These are phyloP conservation scores for Ara ararauna DNA, from an alignment of 2,797 vertebrate species.

Conservation along the genomic window DNA sequence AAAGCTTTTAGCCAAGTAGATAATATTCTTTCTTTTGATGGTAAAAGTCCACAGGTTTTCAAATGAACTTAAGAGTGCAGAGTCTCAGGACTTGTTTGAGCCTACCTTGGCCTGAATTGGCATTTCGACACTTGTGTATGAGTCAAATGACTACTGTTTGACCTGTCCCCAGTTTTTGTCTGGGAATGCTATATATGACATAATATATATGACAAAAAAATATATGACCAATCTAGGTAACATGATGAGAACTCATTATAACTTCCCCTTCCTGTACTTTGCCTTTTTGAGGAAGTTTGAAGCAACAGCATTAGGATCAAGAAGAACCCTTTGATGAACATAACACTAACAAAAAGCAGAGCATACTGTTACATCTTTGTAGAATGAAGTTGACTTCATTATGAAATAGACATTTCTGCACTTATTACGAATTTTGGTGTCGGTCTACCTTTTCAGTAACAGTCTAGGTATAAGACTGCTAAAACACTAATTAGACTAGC, in stretches of 20 bases:
- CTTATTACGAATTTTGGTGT: not conserved
- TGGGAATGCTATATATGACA: not conserved
- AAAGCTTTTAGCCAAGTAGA: not conserved
- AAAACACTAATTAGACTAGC: not conserved
- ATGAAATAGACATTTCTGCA: not conserved
- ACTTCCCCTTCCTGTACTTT: not conserved
- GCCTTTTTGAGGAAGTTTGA: not conserved
- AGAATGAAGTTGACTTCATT: not conserved
- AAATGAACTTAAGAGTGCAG: not conserved
- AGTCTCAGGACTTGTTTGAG: not conserved
- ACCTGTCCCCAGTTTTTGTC: not conserved
- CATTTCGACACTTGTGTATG: not conserved
- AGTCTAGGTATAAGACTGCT: not conserved
- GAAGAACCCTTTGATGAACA: not conserved
- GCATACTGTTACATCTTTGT: not conserved
- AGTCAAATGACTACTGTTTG: not conserved
- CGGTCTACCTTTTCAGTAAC: not conserved
- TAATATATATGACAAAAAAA: not conserved
- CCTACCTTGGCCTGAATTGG: not conserved
- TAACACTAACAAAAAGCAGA: not conserved
- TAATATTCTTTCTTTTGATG: not conserved
- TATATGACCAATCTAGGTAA: not conserved
- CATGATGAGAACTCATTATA: not conserved
- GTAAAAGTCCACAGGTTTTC: not conserved
- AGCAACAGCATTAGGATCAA: not conserved